These are phyloP conservation scores for Lysandra coridon DNA, from an alignment of 2,888 invertebrate genomes.

Conservation along the genomic window DNA sequence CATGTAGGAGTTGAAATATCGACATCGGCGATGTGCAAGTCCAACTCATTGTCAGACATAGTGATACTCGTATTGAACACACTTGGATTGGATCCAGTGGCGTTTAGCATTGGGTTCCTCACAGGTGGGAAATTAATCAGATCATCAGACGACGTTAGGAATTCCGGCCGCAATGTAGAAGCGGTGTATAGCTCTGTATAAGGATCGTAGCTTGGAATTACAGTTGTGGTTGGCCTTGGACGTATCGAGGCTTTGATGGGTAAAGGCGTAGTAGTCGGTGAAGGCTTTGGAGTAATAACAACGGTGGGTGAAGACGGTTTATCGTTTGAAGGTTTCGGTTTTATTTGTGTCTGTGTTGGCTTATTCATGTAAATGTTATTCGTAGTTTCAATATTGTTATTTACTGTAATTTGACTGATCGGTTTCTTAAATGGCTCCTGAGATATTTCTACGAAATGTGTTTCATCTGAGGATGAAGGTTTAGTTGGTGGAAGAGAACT, in stretches of 20 bases:
- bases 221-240: conserved; percentile 50
- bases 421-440: conserved; percentile 78
- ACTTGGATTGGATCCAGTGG: conserved; percentile 79
- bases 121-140: conserved; percentile 91
- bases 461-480: conserved; percentile 56
- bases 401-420: conserved; percentile 78
- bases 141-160: conserved; percentile 85
- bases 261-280: conserved; percentile 64
- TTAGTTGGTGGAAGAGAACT: conserved; percentile 60
- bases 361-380: conserved; percentile 73
- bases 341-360: conserved; percentile 57
- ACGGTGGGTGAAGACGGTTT: conserved; percentile 82
- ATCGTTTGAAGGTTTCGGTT: conserved; percentile 52
- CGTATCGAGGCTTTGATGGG: conserved; percentile 54
- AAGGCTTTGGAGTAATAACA: conserved; percentile 85
- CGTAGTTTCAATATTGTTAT: conserved; percentile 82
- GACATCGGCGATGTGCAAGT: conserved; percentile 68
- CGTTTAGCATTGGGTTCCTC: conserved; percentile 89
- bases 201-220: conserved; percentile 55
- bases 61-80: conserved; percentile 74
- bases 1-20: conserved; percentile 89
- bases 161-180: conserved; percentile 73
- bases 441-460: conserved; percentile 72
- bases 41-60: conserved; percentile 76
- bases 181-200: conserved; percentile 57